Conservation (phyloP, 2,797 vertebrate species). For the Parauchenoglanis punctatus region DNA sequence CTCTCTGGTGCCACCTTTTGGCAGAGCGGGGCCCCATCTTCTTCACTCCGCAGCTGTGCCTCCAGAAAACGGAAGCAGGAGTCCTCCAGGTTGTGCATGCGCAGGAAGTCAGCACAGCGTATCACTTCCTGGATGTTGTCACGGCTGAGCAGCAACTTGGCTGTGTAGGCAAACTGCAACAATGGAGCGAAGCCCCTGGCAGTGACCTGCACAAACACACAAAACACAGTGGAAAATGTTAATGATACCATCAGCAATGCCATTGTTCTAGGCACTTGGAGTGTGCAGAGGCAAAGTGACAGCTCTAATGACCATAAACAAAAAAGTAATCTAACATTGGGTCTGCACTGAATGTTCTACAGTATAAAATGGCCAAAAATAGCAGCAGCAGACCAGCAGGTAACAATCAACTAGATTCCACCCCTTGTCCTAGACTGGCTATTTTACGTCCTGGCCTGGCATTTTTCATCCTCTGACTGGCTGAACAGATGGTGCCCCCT, state of each 20-base stretch:
- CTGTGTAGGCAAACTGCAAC: constrained; percentile 99
- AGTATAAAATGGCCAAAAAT: constrained; percentile 56
- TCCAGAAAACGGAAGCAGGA: constrained; percentile 99
- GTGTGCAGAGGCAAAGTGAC: constrained; percentile 76
- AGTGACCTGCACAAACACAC: constrained; percentile 84
- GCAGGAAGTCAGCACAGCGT: constrained; percentile 96
- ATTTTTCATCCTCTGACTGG: constrained; percentile 12
- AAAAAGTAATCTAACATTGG: constrained; percentile 74
- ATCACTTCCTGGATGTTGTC: constrained; percentile 99
- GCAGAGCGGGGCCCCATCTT: constrained; percentile 86
- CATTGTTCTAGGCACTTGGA: constrained; percentile 74
- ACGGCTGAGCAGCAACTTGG: constrained; percentile 98
- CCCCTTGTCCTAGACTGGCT: constrained; percentile 44
- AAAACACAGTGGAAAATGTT: constrained; percentile 81
- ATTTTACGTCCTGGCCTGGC: constrained; percentile 42
- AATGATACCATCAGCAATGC: constrained; percentile 80
- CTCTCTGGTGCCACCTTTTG: constrained; percentile 82
- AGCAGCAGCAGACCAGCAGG: constrained; percentile 49
- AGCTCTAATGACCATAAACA: constrained; percentile 73
- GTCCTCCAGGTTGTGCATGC: constrained; percentile 99
- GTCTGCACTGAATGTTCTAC: constrained; percentile 68
- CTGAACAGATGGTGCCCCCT: constrained; percentile 32
- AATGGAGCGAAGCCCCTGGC: constrained; percentile 97
- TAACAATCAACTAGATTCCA: constrained; percentile 60
- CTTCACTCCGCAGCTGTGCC: constrained; percentile 91